Base-by-base conservation (phyloP, 2,888 invertebrate species). In the Aporophyla lueneburgensis region DNA sequence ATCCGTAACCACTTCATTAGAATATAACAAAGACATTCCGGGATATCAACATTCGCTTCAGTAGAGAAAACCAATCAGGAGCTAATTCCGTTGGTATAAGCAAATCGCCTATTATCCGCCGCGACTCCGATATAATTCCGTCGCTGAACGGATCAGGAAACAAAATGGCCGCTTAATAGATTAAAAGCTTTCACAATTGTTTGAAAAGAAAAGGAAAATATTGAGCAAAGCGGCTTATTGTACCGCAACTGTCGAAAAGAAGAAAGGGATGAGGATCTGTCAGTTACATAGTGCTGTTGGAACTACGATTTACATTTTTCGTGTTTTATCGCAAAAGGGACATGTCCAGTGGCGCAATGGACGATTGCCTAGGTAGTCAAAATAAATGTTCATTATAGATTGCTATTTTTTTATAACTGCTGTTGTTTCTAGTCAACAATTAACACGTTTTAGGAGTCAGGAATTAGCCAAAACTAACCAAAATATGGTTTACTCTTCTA, bases 131-230 rank as follows among this genome's bases (percentile, higher is more conserved):
- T 74, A 83, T 74, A 74, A 86, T 74, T 65, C 73, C 74, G 40
- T 69, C 53, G 62, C 59, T 27, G 46, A 83, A 78, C 70, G 79
- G 68, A 74, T 83, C 83, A 58, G 43, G 59, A 53, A 58, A 59
- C 70, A 72, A 85, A 83, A 72, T 76, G 77, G 54, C 51, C 70
- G 54, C 54, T 81, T 83, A 72, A 84, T 69, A 74, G 67, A 85
- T 85, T 83, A 78, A 68, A 81, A 77, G 78, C 71, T 74, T 65
- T 73, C 43, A 71, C 81, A 81, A 85, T 68, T 56, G 74, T 69
- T 58, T 74, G 49, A 58, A 81, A 74, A 66, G 65, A 56, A 63
- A 66, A 81, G 56, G 62, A 66, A 79, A 85, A 71, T 66, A 76
- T 68, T 61, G 68, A 58, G 27, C 27, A 54, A 78, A 83, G 63